Percentiles rank a stretch among this genome's conserved stretches.
Evolutionary conservation across 2,113 vertebrate genomes (phyloP).

Genomic region (Laticauda colubrina): DNA sequence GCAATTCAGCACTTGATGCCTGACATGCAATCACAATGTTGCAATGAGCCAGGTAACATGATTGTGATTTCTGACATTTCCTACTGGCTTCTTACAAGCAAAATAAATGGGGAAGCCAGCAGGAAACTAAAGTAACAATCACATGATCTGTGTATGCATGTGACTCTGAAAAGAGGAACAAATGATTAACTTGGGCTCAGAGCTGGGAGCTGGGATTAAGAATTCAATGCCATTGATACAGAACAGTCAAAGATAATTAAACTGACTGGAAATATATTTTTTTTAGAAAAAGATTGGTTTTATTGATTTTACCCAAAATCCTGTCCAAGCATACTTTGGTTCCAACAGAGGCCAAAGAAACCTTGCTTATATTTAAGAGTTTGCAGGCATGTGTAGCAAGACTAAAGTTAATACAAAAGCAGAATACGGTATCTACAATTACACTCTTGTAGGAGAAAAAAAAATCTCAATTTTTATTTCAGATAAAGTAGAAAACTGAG

Average conservation of each 20-base stretch:
- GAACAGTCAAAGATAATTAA: not conserved
- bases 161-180: not conserved
- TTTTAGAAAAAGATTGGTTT: not conserved
- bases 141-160: not conserved
- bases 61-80: not conserved
- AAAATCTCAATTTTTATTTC: not conserved
- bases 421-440: not conserved
- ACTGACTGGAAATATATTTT: not conserved
- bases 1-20: not conserved
- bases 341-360: not conserved
- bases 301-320: not conserved
- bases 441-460: not conserved
- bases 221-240: not conserved
- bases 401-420: not conserved
- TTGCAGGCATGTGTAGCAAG: not conserved
- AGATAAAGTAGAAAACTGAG: not conserved
- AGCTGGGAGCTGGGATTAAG: not conserved
- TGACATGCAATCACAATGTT: not conserved
- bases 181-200: not conserved
- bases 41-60: not conserved
- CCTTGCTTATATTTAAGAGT: not conserved
- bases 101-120: not conserved
- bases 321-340: not conserved
- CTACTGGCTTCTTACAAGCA: not conserved
- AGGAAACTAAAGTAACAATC: not conserved